A percentile compares a stretch with the other conserved stretches of the same genome.
These are phyloP conservation scores for Poeciliopsis prolifica DNA, from an alignment of 2,113 vertebrate genomes.

Conservation along the genomic window DNA sequence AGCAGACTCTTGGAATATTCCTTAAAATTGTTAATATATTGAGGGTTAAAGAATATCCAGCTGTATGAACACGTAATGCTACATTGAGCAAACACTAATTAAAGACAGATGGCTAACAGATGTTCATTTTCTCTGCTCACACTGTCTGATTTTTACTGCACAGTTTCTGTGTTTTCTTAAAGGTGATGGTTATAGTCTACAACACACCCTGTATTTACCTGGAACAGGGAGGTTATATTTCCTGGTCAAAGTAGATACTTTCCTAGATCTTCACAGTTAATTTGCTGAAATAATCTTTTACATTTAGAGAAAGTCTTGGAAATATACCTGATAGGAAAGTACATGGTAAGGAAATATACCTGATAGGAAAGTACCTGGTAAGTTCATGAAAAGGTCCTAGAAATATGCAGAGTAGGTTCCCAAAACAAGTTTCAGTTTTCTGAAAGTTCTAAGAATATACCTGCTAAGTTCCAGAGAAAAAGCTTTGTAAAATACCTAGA, in stretches of 20 bases:
- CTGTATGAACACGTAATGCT: not conserved
- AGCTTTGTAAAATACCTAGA: no score
- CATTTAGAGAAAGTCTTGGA: not conserved
- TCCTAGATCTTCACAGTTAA: not conserved
- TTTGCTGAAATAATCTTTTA: not conserved
- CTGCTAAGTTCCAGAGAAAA: no score
- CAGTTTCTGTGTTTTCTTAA: constrained; percentile 55
- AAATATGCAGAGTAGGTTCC: no score
- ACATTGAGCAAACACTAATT: constrained; percentile 35
- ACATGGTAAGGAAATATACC: no score
- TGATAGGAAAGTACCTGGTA: no score
- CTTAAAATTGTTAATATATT: constrained; percentile 21
- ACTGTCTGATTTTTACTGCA: constrained; percentile 38
- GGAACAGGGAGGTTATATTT: no score
- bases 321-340: no score
- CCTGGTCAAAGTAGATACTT: not conserved
- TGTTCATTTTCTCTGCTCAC: constrained; percentile 42
- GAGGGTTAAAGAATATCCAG: constrained; percentile 18
- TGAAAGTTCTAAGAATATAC: no score
- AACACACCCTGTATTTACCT: not conserved
- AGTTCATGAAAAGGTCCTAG: no score
- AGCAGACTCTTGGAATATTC: constrained; percentile 11
- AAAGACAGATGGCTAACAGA: constrained; percentile 40
- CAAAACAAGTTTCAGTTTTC: no score
- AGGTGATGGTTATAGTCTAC: not conserved